Evolutionary conservation across 2,113 vertebrate genomes (phyloP).

Genomic region (Pterophyllum scalare): DNA sequence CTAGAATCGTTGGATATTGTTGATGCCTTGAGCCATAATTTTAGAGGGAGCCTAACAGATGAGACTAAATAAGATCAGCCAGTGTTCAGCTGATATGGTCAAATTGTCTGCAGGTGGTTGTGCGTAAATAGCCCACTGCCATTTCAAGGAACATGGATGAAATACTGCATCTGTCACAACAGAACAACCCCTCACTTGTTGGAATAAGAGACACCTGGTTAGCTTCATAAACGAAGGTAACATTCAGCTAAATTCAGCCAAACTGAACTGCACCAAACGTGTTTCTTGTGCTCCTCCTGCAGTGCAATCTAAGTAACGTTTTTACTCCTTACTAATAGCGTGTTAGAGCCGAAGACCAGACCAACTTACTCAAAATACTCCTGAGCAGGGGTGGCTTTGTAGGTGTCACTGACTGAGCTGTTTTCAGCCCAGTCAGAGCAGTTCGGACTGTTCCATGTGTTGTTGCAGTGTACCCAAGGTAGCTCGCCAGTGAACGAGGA

Average conservation of each 20-base stretch:
- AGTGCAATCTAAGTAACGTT: not conserved
- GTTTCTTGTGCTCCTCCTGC: not conserved
- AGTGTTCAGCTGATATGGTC: conserved; percentile 11
- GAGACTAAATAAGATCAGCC: conserved; percentile 13
- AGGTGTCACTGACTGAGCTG: conserved; percentile 73
- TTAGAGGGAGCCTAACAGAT: conserved; percentile 4
- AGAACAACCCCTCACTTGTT: conserved; percentile 39
- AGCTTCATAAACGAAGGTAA: not conserved
- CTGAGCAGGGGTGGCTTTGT: conserved; percentile 86
- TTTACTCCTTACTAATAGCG: not conserved
- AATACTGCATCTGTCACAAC: conserved; percentile 58
- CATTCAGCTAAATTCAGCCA: not conserved
- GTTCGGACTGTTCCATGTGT: conserved; percentile 89
- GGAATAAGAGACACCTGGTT: conserved; percentile 65
- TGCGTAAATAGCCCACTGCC: conserved; percentile 47
- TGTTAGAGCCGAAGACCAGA: not conserved
- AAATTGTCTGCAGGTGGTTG: conserved; percentile 71
- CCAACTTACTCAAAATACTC: conserved; percentile 88
- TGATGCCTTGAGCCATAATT: conserved; percentile 9
- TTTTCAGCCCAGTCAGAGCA: conserved; percentile 82
- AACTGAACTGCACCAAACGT: not conserved
- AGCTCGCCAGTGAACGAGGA: conserved; percentile 85
- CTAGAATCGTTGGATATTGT: not conserved
- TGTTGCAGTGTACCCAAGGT: conserved; percentile 92
- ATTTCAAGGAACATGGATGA: conserved; percentile 33